These are phyloP conservation scores for Ganaspis sp. DNA, from an alignment of 1,140 invertebrate species.

Conservation along the genomic window DNA sequence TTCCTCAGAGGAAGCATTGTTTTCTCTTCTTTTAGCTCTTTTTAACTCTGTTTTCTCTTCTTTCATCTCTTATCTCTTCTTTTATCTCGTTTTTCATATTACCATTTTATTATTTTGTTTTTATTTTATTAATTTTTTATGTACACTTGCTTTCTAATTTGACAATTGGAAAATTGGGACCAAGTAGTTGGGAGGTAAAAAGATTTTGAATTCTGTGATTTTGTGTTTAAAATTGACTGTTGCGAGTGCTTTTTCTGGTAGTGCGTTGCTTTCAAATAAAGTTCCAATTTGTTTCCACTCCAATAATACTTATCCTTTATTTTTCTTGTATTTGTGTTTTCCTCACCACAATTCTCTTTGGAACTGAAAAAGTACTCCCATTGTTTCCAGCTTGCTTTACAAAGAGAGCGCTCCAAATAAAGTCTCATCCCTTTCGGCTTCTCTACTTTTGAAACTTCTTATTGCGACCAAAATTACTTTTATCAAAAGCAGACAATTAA, in stretches of 20 bases:
- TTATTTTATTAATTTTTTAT: too few species aligned
- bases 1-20: too few species aligned
- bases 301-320: background rate
- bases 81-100: too few species aligned
- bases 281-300: conserved; percentile 1
- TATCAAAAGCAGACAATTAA: background rate
- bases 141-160: too few species aligned
- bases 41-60: too few species aligned
- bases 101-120: too few species aligned
- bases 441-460: background rate
- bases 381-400: background rate
- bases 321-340: conserved; percentile 4
- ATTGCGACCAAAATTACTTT: background rate
- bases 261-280: background rate
- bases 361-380: background rate
- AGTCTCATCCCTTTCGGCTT: background rate
- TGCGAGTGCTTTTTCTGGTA: background rate
- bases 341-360: conserved; percentile 8
- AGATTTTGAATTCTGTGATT: too few species aligned
- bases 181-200: too few species aligned
- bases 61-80: too few species aligned
- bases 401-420: background rate
- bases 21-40: too few species aligned
- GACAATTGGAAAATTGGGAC: too few species aligned
- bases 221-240: too few species aligned